A percentile compares a stretch with the other conserved stretches of the same genome.
Conservation (phyloP, 2,797 vertebrate genomes). For the Crenichthys baileyi region DNA sequence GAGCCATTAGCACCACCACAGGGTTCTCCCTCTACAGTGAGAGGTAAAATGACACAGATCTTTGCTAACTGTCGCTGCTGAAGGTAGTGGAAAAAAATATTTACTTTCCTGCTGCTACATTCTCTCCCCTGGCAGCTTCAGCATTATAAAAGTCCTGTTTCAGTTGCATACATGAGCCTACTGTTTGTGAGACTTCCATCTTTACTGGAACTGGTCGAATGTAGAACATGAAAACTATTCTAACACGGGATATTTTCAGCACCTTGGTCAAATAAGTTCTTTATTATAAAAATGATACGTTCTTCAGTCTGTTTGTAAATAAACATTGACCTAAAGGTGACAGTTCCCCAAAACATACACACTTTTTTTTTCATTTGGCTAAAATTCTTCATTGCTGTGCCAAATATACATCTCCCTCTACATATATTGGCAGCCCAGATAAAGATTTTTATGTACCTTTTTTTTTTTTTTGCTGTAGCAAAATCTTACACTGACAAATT, state of each 20-base stretch:
- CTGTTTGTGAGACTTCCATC: background rate
- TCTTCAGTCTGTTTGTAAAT: background rate
- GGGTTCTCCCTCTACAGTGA: background rate
- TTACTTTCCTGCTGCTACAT: background rate
- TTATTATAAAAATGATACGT: background rate
- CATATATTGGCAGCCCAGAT: background rate
- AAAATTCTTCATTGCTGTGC: too few relatives aligned
- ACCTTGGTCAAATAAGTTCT: background rate
- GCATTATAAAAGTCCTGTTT: background rate
- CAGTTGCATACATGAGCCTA: background rate
- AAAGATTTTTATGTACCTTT: too few relatives aligned
- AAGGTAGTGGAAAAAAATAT: slow-evolving; percentile 5
- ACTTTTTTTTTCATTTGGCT: too few relatives aligned
- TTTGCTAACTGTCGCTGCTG: background rate
- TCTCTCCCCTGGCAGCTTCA: background rate
- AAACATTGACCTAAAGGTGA: background rate
- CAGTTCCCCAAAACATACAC: too few relatives aligned
- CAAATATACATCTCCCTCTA: background rate
- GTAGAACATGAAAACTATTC: too few relatives aligned
- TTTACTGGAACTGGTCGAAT: background rate
- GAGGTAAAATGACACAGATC: background rate
- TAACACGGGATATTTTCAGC: background rate
- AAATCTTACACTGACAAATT: background rate
- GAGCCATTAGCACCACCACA: background rate
- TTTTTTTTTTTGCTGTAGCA: background rate